Evolutionary conservation across 2,113 vertebrate species (phyloP), one percentile per base, ranked within the genome.

Genomic region (Malurus elegans): DNA sequence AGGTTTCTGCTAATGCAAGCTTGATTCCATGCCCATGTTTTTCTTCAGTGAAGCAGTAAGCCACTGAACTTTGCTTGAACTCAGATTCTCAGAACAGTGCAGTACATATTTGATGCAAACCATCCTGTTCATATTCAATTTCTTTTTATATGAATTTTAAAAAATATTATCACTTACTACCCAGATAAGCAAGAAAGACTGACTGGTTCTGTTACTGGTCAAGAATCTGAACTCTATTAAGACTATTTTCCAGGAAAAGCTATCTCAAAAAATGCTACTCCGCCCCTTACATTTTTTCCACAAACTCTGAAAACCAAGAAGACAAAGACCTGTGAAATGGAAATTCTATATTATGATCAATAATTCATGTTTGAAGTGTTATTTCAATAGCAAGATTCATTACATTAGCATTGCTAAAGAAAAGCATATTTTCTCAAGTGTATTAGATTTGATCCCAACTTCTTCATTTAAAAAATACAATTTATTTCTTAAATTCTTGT

Each of bases 41-140:
- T 87, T 38, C 47, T 93, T 88, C 62, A 67, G 45, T 85, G 42
- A 75, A 92, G 70, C 71, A 44, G 89, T 89, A 96, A 96, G 90
- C 71, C 74, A 18, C 61, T 97, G 96, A 98, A 97, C 96, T 98
- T 93, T 93, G 44, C 24, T 79, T 98, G 98, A 98, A 98, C 98
- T 97, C 56, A 76, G 57, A 54, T 79, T 86, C 60, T 73, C 80
- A 90, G 87, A 92, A 69, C 45, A 79, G 23, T 36, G 8, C 14
- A 84, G 61, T 74, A 56, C 72, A 89, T 96, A 94, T 95, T 97
- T 96, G 91, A 93, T 94, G 72, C 67, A 95, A 73, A 80, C 72
- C 94, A 92, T 91, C 81, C 65, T 92, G 66, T 81, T 94, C 82
- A 88, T 85, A 82, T 53, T 91, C 95, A 95, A 95, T 96, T 97